Base-by-base conservation (phyloP, 2,113 vertebrate species). In the Trochalopteron elliotii region DNA sequence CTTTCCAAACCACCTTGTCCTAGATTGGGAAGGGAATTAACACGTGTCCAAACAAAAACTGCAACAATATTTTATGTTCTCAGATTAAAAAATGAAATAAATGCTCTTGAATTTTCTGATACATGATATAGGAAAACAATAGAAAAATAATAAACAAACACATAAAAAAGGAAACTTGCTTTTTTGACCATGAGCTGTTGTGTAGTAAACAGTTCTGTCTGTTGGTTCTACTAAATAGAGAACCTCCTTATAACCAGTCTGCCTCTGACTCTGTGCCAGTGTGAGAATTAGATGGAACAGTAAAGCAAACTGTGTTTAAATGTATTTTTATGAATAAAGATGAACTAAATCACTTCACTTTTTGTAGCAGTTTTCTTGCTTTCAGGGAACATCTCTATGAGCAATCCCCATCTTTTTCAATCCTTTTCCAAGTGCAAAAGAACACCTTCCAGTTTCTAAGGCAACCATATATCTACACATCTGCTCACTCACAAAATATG, bases 1-100 rank as follows among this genome's bases (percentile, higher is more conserved):
- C 37, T 80, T 90, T 96, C 59, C 59, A 85, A 93, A 55, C 20
- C 71, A 86, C 50, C n/a, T 86, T 88, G 79, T 65, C 67, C 68
- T 63, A 87, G 24, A 56, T n/a, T 50, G 9, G 47, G 42, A 91
- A 82, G 23, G 19, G 65, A 95, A 80, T 45, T 25, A 91, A 16
- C 50, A 37, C 15, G 37, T 44, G 37, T 65, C 21, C 39, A 87
- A 93, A 87, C 28, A 91, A 80, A 82, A 69, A 5, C 21, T 50
- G 17, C 16, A 61, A 68, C 9, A 76, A 61, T 5, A 21, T 87
- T 39, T 81, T 50, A 25, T 10, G 1, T 68, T 68, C 33, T 37
- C 60, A 53, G 22, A 84, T 69, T 56, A 42, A 49, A 65, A 81
- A 74, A 47, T 27, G 0, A 70, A 92, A 68, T 1, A 2, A 81